A percentile compares a stretch with the other conserved stretches of the same genome.
phyloP scores from a whole-genome alignment of 2,888 invertebrate species.

The Rhagonycha lutea region DNA sequence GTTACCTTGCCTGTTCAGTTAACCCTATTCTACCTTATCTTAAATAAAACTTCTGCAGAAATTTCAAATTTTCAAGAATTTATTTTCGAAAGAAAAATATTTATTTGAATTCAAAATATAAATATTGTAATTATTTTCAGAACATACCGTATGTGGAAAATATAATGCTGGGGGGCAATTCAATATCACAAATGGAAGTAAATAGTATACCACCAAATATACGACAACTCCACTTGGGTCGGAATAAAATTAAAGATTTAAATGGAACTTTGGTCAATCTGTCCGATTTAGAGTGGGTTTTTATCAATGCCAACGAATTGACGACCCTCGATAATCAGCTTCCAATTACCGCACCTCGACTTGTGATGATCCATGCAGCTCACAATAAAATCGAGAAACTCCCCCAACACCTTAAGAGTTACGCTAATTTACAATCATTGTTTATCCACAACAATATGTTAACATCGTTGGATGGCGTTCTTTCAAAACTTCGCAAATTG shows the following conservation, averaged over 20 bases:
- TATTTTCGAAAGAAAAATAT: no score
- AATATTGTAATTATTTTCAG: conserved; percentile 48
- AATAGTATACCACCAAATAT: conserved; percentile 72
- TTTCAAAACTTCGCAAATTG: conserved; percentile 70
- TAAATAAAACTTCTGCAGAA: no score
- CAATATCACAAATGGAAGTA: conserved; percentile 72
- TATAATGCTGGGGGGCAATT: conserved; percentile 75
- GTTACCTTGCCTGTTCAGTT: no score
- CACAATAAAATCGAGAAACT: conserved; percentile 72
- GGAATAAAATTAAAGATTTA: conserved; percentile 71
- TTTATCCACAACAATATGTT: conserved; percentile 76
- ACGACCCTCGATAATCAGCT: conserved; percentile 76
- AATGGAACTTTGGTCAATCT: conserved; percentile 80
- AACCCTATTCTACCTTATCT: no score
- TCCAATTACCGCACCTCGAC: conserved; percentile 68
- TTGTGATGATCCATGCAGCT: conserved; percentile 73
- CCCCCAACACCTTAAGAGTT: conserved; percentile 72
- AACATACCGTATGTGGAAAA: conserved; percentile 66
- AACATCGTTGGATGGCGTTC: conserved; percentile 69
- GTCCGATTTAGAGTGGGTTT: conserved; percentile 75
- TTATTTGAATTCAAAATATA: neutral
- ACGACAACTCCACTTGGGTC: conserved; percentile 73
- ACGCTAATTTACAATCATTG: conserved; percentile 70
- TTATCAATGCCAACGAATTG: conserved; percentile 77
- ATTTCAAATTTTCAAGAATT: no score